Conservation (phyloP, 2,888 invertebrate genomes). For the Himalopsyche japonica region DNA sequence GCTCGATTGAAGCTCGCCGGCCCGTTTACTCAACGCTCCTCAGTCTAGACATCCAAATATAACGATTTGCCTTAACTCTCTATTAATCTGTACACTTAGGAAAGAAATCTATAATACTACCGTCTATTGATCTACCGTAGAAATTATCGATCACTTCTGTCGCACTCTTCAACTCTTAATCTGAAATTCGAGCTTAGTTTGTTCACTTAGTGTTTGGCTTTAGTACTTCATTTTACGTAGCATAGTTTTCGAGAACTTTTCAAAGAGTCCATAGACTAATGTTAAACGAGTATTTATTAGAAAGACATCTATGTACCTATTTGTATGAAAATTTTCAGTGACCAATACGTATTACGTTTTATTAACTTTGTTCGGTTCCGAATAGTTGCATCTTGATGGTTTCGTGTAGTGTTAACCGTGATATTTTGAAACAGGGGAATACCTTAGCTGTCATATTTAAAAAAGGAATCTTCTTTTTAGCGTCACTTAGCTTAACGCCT, state of each 20-base stretch:
- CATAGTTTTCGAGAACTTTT: not conserved
- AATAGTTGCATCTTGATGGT: not conserved
- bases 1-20: conserved; percentile 44
- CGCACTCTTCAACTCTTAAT: not conserved
- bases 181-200: not conserved
- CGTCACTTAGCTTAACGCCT: not conserved
- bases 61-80: not conserved
- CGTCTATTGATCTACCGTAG: no score
- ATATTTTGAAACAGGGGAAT: conserved; percentile 8
- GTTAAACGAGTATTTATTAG: not conserved
- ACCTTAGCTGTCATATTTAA: not conserved
- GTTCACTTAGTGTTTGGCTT: not conserved
- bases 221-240: not conserved
- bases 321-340: not conserved
- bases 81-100: not conserved
- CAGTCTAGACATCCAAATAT: conserved; percentile 31
- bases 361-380: not conserved
- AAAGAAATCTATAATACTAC: not conserved
- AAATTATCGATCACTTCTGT: not conserved
- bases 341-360: not conserved
- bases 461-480: not conserved
- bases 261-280: not conserved
- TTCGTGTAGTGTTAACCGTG: conserved; percentile 18
- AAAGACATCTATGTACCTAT: not conserved
- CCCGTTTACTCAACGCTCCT: conserved; percentile 49